Percentiles rank a stretch among this genome's conserved stretches.
These are phyloP conservation scores for Montipora efflorescens DNA, from an alignment of 64 coral and sea anemone species.

Conservation along the genomic window DNA sequence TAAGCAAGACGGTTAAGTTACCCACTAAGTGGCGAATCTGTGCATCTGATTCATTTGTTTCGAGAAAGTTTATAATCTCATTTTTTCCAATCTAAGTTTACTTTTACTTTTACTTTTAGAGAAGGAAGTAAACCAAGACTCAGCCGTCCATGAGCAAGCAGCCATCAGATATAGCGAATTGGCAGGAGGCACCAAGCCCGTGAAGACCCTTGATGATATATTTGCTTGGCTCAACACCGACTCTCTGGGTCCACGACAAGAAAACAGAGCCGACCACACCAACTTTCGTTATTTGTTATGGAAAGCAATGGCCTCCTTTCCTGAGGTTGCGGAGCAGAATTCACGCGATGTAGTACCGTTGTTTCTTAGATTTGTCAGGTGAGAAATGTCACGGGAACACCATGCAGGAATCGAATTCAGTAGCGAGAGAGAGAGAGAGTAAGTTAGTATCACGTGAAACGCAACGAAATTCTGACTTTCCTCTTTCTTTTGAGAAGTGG, in stretches of 20 bases:
- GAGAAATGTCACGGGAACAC: neutral
- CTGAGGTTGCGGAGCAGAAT: constrained; percentile 69
- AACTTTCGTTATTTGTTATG: constrained; percentile 88
- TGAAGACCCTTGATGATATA: constrained; percentile 54
- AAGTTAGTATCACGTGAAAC: too few relatives aligned
- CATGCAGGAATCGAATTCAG: too few relatives aligned
- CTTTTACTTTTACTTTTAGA: constrained; percentile 12
- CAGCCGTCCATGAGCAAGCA: neutral
- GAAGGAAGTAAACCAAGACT: neutral
- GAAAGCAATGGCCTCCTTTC: constrained; percentile 89
- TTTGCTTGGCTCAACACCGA: constrained; percentile 36
- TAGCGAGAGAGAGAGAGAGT: too few relatives aligned
- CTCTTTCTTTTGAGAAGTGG: too few relatives aligned
- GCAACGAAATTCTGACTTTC: too few relatives aligned
- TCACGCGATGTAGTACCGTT: constrained; percentile 82
- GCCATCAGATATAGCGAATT: neutral
- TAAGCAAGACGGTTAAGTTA: too few relatives aligned
- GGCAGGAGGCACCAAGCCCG: neutral
- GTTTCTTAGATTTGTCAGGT: constrained; percentile 87
- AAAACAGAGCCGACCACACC: constrained; percentile 74
- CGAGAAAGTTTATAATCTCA: too few relatives aligned
- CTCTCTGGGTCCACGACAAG: constrained; percentile 65
- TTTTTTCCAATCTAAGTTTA: neutral
- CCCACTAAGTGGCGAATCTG: too few relatives aligned
- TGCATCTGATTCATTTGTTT: too few relatives aligned